phyloP scores from a whole-genome alignment of 2,797 vertebrate species.

The Erpetoichthys calabaricus region DNA sequence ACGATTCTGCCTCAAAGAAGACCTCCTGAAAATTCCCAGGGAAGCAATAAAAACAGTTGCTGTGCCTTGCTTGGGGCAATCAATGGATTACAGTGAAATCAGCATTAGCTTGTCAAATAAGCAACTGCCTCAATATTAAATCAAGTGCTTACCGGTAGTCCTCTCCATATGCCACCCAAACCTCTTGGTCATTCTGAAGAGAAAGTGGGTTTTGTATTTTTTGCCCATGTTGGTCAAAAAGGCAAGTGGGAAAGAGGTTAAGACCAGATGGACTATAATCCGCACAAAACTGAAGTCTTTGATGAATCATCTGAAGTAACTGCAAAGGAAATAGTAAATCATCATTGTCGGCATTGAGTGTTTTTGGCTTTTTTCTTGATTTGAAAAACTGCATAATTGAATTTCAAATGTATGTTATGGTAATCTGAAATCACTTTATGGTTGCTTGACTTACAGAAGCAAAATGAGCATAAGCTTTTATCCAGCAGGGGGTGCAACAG shows the following conservation, averaged over 20 bases:
- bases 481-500: constrained; percentile 68
- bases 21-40: constrained; percentile 34
- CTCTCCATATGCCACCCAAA: constrained; percentile 27
- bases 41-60: constrained; percentile 35
- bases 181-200: constrained; percentile 26
- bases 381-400: constrained; percentile 35
- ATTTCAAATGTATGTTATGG: constrained; percentile 44
- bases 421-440: constrained; percentile 46
- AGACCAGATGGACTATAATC: constrained; percentile 17
- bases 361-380: constrained; percentile 11
- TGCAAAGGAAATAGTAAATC: constrained; percentile 14
- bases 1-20: constrained; percentile 38
- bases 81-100: constrained; percentile 22
- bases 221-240: constrained; percentile 31
- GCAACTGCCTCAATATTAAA: constrained; percentile 12
- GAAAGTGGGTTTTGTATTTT: constrained; percentile 24
- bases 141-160: constrained; percentile 33
- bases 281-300: constrained; percentile 23
- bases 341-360: not conserved
- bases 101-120: constrained; percentile 16
- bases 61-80: constrained; percentile 26
- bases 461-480: constrained; percentile 48
- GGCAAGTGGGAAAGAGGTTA: constrained; percentile 19
- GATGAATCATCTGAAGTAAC: constrained; percentile 28
- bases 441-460: constrained; percentile 41